Percentiles rank a stretch among this genome's conserved stretches.
These are phyloP conservation scores for Anodontia alba DNA, from an alignment of 2,888 invertebrate genomes.

Conservation along the genomic window DNA sequence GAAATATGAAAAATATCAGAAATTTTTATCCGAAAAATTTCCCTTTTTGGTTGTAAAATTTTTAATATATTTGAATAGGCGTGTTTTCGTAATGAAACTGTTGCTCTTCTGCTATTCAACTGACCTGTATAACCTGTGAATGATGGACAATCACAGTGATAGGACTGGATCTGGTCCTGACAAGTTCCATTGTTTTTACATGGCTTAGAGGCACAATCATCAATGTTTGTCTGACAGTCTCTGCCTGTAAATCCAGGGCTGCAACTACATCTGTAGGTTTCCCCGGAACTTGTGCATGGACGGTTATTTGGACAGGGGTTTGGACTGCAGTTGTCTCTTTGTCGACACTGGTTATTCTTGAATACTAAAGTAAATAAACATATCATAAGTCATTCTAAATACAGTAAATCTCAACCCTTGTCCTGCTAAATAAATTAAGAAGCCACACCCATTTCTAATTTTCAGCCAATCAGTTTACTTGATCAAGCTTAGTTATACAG, in stretches of 20 bases:
- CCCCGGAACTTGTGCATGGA: conserved; percentile 29
- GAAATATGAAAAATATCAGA: too few relatives aligned
- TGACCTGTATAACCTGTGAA: conserved; percentile 91
- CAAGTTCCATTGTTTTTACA: conserved; percentile 58
- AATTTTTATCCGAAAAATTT: too few relatives aligned
- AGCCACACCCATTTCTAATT: too few relatives aligned
- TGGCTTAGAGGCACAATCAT: conserved; percentile 85
- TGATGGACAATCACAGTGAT: conserved; percentile 92
- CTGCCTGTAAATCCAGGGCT: conserved; percentile 67
- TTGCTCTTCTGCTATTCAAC: too few relatives aligned
- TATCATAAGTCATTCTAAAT: too few relatives aligned
- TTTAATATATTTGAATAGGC: too few relatives aligned
- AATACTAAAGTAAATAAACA: conserved; percentile 56
- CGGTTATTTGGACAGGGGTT: conserved; percentile 60
- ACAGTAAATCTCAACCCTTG: too few relatives aligned
- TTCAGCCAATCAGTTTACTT: too few relatives aligned
- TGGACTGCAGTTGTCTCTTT: conserved; percentile 54
- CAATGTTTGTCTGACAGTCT: conserved; percentile 67
- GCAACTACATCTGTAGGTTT: conserved; percentile 67
- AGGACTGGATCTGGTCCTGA: conserved; percentile 89
- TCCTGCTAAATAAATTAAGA: too few relatives aligned
- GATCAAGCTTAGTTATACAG: too few relatives aligned
- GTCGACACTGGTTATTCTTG: conserved; percentile 43
- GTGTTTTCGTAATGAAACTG: too few relatives aligned
- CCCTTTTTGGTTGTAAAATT: too few relatives aligned